Conservation (phyloP, 1,140 invertebrate genomes). For the Eurytemora carolleeae region DNA sequence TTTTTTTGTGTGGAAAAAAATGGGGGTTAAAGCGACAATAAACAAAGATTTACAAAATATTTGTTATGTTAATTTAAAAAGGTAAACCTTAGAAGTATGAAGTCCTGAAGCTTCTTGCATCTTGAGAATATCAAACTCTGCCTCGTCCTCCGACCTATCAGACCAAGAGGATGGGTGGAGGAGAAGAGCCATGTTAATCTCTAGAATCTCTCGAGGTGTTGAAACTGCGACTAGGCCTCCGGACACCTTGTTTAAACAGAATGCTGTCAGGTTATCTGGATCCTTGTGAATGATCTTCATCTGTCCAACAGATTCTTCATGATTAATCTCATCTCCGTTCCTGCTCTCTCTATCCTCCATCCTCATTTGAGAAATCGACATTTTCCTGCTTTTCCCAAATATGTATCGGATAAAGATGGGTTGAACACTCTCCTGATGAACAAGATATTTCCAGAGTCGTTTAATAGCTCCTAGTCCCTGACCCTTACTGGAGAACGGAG, state of each 20-base stretch:
- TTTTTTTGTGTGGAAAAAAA: too few relatives aligned
- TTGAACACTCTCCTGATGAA: slow-evolving; percentile 75
- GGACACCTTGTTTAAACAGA: slow-evolving; percentile 62
- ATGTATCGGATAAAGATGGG: slow-evolving; percentile 89
- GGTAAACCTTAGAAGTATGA: too few relatives aligned
- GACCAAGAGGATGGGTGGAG: slow-evolving; percentile 60
- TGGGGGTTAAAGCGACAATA: too few relatives aligned
- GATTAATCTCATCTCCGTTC: slow-evolving; percentile 8
- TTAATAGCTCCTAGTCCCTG: slow-evolving; percentile 54
- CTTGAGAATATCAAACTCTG: slow-evolving; percentile 79
- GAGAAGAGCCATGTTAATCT: slow-evolving; percentile 81
- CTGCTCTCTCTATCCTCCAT: not conserved
- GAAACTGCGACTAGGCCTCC: slow-evolving; percentile 60
- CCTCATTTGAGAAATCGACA: too few relatives aligned
- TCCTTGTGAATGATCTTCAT: slow-evolving; percentile 96
- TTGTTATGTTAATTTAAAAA: too few relatives aligned
- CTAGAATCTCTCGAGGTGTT: slow-evolving; percentile 87
- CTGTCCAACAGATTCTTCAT: slow-evolving; percentile 24
- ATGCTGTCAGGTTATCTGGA: slow-evolving; percentile 91
- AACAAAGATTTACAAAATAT: too few relatives aligned
- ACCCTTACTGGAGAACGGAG: slow-evolving; percentile 63
- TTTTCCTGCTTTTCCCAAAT: slow-evolving; percentile 51
- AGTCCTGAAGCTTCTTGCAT: slow-evolving; percentile 39
- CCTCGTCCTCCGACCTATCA: slow-evolving; percentile 52
- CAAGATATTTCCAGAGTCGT: slow-evolving; percentile 78